Percentiles rank a stretch among this genome's conserved stretches.
These are phyloP conservation scores for Mamestra configurata DNA, from an alignment of 1,140 invertebrate genomes.

Conservation along the genomic window DNA sequence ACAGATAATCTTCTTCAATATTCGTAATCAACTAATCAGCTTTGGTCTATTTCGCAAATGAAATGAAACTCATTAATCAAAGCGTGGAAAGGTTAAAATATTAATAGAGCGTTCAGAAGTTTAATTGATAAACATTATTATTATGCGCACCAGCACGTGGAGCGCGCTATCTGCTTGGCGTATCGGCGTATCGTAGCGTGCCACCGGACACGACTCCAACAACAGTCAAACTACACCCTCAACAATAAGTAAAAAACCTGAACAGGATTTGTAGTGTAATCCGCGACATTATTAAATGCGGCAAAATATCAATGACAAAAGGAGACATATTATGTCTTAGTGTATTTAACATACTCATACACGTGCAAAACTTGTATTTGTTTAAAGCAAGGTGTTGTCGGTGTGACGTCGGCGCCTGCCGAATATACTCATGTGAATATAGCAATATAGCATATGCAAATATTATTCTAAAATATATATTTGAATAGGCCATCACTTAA, in stretches of 20 bases:
- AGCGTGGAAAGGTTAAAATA: background rate
- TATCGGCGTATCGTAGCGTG: slow-evolving; percentile 22
- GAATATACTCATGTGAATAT: slow-evolving; percentile 6
- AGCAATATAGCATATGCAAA: slow-evolving; percentile 20
- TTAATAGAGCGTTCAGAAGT: background rate
- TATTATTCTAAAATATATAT: slow-evolving; percentile 22
- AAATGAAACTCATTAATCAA: background rate
- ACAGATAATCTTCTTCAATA: background rate
- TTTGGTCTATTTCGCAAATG: background rate
- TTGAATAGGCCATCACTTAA: slow-evolving; percentile 10
- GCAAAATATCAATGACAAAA: slow-evolving; percentile 75
- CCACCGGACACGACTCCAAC: background rate
- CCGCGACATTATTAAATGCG: slow-evolving; percentile 62
- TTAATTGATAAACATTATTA: background rate
- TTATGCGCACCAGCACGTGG: background rate
- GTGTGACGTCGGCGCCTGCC: slow-evolving; percentile 40
- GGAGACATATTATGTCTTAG: slow-evolving; percentile 55
- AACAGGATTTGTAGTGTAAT: slow-evolving; percentile 81
- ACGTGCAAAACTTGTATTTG: slow-evolving; percentile 55
- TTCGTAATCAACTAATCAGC: too few species aligned
- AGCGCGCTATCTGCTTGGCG: background rate
- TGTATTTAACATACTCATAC: too few species aligned
- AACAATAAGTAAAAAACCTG: slow-evolving; percentile 63
- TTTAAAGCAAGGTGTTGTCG: background rate
- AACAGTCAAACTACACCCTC: slow-evolving; percentile 42